Conservation (phyloP, 1,140 invertebrate species). For the Drosophila pallidifrons region DNA sequence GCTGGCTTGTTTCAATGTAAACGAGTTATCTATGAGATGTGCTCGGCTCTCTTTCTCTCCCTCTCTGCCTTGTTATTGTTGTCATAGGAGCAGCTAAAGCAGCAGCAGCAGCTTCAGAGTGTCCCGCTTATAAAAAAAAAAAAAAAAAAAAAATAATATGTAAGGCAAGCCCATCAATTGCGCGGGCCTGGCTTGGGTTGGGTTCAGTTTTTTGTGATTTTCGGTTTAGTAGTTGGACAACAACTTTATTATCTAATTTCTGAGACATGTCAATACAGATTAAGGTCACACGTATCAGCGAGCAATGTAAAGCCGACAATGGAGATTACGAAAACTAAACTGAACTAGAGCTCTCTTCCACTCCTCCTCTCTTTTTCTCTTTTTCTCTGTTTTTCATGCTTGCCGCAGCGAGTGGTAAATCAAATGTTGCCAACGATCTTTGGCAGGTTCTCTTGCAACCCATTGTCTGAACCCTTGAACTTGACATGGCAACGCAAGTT, state of each 20-base stretch:
- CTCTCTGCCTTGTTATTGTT: constrained; percentile 22
- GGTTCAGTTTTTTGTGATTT: constrained; percentile 8
- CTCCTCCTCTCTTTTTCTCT: neutral
- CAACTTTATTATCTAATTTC: constrained; percentile 81
- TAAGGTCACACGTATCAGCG: constrained; percentile 78
- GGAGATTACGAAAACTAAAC: constrained; percentile 60
- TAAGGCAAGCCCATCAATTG: constrained; percentile 52
- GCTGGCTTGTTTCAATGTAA: constrained; percentile 55
- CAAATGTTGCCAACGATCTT: constrained; percentile 29
- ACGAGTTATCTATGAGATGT: constrained; percentile 19
- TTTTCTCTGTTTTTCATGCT: neutral
- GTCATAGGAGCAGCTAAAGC: constrained; percentile 29
- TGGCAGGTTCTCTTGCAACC: constrained; percentile 2
- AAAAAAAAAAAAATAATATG: neutral
- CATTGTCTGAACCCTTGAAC: constrained; percentile 69
- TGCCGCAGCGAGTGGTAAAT: constrained; percentile 25
- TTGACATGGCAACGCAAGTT: constrained; percentile 68
- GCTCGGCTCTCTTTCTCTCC: neutral
- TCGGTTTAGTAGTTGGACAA: constrained; percentile 37
- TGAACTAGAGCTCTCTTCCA: neutral
- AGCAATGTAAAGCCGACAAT: constrained; percentile 72
- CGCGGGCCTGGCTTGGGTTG: constrained; percentile 10
- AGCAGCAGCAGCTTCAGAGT: neutral
- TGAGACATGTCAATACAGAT: constrained; percentile 81
- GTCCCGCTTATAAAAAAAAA: constrained; percentile 1